A percentile compares a stretch with the other conserved stretches of the same genome.
These are phyloP conservation scores for pig (Sus scrofa) DNA, from an alignment of 2,113 vertebrate genomes.

Conservation along the genomic window DNA sequence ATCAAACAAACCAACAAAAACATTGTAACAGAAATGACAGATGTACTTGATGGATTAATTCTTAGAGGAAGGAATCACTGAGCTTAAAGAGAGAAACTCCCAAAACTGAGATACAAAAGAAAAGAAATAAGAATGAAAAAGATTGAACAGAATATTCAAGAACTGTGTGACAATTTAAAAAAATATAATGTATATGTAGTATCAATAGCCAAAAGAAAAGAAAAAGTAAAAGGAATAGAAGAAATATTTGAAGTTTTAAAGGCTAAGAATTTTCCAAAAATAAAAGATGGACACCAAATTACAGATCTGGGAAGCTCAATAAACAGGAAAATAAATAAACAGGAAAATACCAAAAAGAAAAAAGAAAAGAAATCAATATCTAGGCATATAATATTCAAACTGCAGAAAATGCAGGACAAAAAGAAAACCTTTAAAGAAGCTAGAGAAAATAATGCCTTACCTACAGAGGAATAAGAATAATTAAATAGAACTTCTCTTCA, in stretches of 20 bases:
- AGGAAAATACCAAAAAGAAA: neutral
- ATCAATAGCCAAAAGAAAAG: neutral
- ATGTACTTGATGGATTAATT: neutral
- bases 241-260: constrained; percentile 18
- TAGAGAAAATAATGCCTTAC: neutral
- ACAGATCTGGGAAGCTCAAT: neutral
- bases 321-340: neutral
- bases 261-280: constrained; percentile 19
- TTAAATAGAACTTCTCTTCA: neutral
- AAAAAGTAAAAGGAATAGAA: neutral
- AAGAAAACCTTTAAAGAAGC: neutral
- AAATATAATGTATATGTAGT: neutral
- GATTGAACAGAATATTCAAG: neutral
- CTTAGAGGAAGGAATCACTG: constrained; percentile 17
- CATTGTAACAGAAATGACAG: neutral
- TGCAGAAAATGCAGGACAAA: neutral
- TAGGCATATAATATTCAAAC: neutral
- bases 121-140: neutral
- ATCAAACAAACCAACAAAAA: no score
- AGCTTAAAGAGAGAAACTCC: constrained; percentile 28
- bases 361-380: neutral
- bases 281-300: neutral
- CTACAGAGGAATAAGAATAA: neutral
- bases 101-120: neutral
- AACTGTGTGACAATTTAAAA: neutral